A percentile compares a stretch with the other conserved stretches of the same genome.
Evolutionary conservation across 2,113 vertebrate species (phyloP).

Genomic region (Verasper variegatus): DNA sequence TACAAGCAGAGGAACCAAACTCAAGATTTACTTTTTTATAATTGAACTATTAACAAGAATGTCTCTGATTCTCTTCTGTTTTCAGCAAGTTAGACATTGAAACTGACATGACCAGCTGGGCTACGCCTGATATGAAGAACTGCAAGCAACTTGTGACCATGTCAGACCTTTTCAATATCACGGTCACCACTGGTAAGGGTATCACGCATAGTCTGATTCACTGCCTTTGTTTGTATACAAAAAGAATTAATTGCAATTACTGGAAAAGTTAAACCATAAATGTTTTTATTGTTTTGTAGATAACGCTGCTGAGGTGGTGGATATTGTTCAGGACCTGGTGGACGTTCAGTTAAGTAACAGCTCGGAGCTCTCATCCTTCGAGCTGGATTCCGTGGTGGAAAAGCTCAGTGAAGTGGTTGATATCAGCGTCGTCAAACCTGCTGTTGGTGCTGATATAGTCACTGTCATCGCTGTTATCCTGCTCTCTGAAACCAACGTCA

Average conservation of each 20-base stretch:
- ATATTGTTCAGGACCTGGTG: slow-evolving; percentile 72
- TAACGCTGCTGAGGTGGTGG: slow-evolving; percentile 76
- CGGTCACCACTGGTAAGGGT: slow-evolving; percentile 84
- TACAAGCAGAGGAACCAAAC: not conserved
- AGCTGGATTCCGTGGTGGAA: slow-evolving; percentile 75
- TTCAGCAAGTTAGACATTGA: slow-evolving; percentile 71
- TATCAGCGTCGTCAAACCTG: slow-evolving; percentile 45
- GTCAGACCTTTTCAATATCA: slow-evolving; percentile 80
- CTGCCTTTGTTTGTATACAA: not conserved
- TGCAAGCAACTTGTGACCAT: slow-evolving; percentile 82
- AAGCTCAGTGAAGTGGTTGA: slow-evolving; percentile 77
- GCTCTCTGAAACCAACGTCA: slow-evolving; percentile 66
- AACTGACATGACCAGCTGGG: slow-evolving; percentile 82
- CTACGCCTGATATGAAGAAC: slow-evolving; percentile 75
- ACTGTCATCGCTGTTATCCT: slow-evolving; percentile 71
- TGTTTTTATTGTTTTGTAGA: slow-evolving; percentile 47
- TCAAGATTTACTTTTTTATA: too few relatives aligned
- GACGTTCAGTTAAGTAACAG: slow-evolving; percentile 32
- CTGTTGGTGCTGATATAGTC: slow-evolving; percentile 60
- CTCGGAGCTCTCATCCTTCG: slow-evolving; percentile 40
- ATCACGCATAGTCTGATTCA: not conserved
- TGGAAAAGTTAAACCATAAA: not conserved
- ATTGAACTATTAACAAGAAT: not conserved
- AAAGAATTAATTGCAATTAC: not conserved
- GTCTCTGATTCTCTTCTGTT: not conserved